Conservation (phyloP, 2,797 vertebrate genomes). For the Bovichtus variegatus region DNA sequence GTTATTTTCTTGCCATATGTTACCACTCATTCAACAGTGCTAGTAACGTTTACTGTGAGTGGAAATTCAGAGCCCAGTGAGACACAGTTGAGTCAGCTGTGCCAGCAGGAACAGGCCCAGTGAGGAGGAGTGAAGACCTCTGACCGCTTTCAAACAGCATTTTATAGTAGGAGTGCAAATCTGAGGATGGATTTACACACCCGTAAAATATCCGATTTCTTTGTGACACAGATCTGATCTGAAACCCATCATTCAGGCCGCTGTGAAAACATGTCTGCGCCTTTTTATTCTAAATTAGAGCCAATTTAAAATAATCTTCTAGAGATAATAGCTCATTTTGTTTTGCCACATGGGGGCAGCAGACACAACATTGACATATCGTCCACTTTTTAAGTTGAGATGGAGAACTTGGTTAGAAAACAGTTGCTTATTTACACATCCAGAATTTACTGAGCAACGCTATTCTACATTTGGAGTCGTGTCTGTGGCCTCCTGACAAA, state of each 20-base stretch:
- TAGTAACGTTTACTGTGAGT: conserved; percentile 50
- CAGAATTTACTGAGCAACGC: not conserved
- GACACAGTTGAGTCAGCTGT: conserved; percentile 39
- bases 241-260: conserved; percentile 1
- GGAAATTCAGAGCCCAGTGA: conserved; percentile 55
- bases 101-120: conserved; percentile 33
- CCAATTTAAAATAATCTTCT: not conserved
- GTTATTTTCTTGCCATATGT: conserved; percentile 45
- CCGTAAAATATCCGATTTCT: conserved; percentile 28
- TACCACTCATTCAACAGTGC: conserved; percentile 37
- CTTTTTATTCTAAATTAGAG: not conserved
- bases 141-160: conserved; percentile 28
- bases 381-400: not conserved
- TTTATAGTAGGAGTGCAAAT: conserved; percentile 34
- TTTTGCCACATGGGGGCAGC: not conserved
- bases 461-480: not conserved
- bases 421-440: not conserved
- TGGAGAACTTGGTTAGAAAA: not conserved
- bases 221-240: conserved; percentile 1
- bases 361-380: not conserved
- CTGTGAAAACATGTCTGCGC: not conserved
- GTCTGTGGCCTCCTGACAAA: not conserved
- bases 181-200: conserved; percentile 50
- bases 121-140: conserved; percentile 24
- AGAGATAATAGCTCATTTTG: not conserved